Conservation (phyloP, 2,113 vertebrate species). For the Perognathus longimembris region DNA sequence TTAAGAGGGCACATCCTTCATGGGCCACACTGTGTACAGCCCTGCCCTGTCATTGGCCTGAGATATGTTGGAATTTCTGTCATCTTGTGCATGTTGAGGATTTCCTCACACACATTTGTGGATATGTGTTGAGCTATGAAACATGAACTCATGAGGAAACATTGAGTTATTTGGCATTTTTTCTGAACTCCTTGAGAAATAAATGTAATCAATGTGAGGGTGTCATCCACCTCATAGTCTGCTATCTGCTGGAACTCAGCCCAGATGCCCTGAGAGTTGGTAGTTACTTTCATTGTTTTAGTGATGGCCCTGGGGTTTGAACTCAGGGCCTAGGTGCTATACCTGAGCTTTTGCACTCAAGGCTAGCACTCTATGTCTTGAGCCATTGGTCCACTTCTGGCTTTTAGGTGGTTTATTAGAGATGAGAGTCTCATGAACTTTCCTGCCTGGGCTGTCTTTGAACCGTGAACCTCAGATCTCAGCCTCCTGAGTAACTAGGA, state of each 20-base stretch:
- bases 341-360: too few species aligned
- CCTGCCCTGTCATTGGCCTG: not conserved
- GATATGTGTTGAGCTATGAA: not conserved
- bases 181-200: not conserved
- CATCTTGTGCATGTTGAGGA: not conserved
- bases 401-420: too few species aligned
- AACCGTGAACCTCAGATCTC: too few species aligned
- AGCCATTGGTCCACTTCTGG: too few species aligned
- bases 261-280: not conserved
- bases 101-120: not conserved
- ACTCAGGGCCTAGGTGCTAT: too few species aligned
- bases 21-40: not conserved
- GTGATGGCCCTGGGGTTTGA: too few species aligned
- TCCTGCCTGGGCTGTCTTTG: too few species aligned
- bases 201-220: not conserved
- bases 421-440: too few species aligned
- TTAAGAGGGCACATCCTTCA: not conserved
- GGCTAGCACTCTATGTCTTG: too few species aligned
- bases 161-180: not conserved
- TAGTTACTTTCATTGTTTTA: too few species aligned
- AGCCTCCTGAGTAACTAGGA: too few species aligned
- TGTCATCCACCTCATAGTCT: not conserved
- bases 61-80: not conserved
- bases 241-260: too few species aligned
- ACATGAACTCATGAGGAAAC: not conserved